phyloP scores from a whole-genome alignment of 2,113 vertebrate species.

The Rhizomys pruinosus region DNA sequence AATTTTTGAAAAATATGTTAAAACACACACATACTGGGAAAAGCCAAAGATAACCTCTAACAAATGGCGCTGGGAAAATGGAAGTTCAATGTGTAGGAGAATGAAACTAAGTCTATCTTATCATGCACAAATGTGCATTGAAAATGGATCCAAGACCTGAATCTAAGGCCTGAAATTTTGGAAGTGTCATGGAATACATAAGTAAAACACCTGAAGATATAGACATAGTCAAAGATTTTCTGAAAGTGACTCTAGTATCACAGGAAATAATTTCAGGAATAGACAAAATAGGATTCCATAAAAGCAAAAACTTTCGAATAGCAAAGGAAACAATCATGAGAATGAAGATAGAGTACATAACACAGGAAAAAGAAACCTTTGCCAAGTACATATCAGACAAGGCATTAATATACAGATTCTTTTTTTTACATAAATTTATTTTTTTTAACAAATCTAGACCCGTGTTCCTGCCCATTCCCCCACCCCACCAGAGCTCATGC shows the following conservation, averaged over 20 bases:
- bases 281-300: not conserved
- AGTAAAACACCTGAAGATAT: not conserved
- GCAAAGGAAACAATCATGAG: not conserved
- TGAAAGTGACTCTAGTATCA: not conserved
- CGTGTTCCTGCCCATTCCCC: too few relatives aligned
- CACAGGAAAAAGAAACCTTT: not conserved
- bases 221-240: not conserved
- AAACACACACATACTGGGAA: not conserved
- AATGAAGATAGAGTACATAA: not conserved
- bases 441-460: too few relatives aligned
- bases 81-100: not conserved
- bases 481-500: too few relatives aligned
- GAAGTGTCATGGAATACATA: not conserved
- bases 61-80: not conserved
- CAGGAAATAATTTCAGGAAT: not conserved
- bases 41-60: not conserved
- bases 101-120: not conserved
- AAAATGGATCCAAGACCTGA: not conserved
- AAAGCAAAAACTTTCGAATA: not conserved
- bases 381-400: not conserved
- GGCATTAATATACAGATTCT: too few relatives aligned
- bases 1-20: not conserved
- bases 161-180: not conserved
- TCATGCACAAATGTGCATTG: not conserved
- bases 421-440: too few relatives aligned